A percentile compares a stretch with the other conserved stretches of the same genome.
phyloP scores from a whole-genome alignment of 2,888 invertebrate genomes.

The Ichneumoninae sp. region DNA sequence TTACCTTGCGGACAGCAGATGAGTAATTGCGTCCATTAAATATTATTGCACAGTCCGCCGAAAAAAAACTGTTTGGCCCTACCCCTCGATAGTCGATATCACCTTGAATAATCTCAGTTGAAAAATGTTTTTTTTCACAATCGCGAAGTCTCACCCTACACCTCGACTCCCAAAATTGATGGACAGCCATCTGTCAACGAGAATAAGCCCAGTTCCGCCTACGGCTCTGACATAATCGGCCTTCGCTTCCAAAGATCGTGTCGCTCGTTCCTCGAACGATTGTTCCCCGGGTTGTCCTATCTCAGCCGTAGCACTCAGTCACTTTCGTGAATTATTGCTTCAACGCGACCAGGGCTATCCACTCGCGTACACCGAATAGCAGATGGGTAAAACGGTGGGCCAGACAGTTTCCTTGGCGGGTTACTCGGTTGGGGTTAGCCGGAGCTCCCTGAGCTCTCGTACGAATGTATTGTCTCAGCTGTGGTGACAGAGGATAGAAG shows the following conservation, averaged over 20 bases:
- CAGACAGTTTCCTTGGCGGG: slow-evolving; percentile 47
- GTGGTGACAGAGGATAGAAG: slow-evolving; percentile 66
- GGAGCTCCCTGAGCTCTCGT: slow-evolving; percentile 54
- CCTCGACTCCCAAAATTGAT: neutral
- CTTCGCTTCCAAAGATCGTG: slow-evolving; percentile 25
- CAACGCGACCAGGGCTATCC: slow-evolving; percentile 58
- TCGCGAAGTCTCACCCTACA: neutral
- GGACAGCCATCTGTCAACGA: neutral
- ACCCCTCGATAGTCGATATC: neutral
- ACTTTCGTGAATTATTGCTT: slow-evolving; percentile 65
- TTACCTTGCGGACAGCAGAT: no score
- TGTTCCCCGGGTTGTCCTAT: slow-evolving; percentile 57
- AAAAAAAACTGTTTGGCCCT: no score
- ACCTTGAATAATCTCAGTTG: neutral
- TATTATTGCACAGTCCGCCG: no score
- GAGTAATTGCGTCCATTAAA: no score
- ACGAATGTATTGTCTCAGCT: slow-evolving; percentile 71
- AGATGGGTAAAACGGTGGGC: slow-evolving; percentile 53
- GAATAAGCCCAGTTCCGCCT: slow-evolving; percentile 9
- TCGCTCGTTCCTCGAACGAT: slow-evolving; percentile 48
- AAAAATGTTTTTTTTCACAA: neutral
- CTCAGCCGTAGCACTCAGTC: slow-evolving; percentile 63
- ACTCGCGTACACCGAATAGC: slow-evolving; percentile 56
- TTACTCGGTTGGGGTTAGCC: slow-evolving; percentile 60
- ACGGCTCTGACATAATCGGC: slow-evolving; percentile 36